Evolutionary conservation across 2,888 invertebrate species (phyloP), one percentile per base, ranked within the genome.

Genomic region (Philereme vetulata): DNA sequence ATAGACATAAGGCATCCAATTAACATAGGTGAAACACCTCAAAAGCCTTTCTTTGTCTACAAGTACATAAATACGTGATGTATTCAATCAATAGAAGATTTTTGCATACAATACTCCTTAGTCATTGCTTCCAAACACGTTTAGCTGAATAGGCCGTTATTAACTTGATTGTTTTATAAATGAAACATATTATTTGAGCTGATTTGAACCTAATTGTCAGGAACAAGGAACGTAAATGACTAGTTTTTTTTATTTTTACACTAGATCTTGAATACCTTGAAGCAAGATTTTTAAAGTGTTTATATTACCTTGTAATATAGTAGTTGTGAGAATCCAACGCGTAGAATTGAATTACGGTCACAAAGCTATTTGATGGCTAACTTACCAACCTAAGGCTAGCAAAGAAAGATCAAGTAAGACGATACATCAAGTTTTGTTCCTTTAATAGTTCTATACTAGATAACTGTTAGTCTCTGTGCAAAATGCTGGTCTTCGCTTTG

Each of bases 71-170:
- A 36, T 49, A 49, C 49, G 49, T 49, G 49, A 38, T 49, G 47
- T 49, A 3, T 49, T 38, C 49, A 38, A 44, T 46, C 46, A 38
- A 49, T 11, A 4, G 49, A 21, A 5, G 6, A 49, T 38, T 47
- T 54, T 55, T 49, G 48, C 55, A 55, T 55, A 55, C 55, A 55
- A 55, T 51, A 38, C 40, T 33, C 32, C 40, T 49, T 36, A 49
- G 38, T 49, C 49, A 49, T n/a, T 36, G 42, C 32, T 5, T 9
- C n/a, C n/a, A 4, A 33, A 51, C 50, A 51, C 50, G 50, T 51
- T 42, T 42, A 11, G 50, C 50, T 51, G 50, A 51, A 42, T 32
- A 9, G 7, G 32, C 50, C 8, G 32, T 42, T 2, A 51, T 42
- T 42, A 51, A 42, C 40, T 46, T 51, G 50, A 51, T 40, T 51